phyloP scores from a whole-genome alignment of 2,888 invertebrate genomes.

The Brenthis daphne region DNA sequence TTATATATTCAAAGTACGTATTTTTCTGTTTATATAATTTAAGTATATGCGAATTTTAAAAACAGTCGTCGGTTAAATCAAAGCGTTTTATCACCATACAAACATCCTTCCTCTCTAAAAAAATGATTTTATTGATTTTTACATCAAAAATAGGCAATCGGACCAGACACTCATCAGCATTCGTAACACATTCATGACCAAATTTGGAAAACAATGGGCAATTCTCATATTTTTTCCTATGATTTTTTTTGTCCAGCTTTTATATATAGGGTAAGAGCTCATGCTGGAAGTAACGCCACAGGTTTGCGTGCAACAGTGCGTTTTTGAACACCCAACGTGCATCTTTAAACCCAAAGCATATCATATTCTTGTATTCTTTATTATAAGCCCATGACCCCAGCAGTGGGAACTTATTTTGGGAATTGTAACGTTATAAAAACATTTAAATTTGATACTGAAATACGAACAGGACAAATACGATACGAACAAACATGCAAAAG shows the following conservation, averaged over 20 bases:
- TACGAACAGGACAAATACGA: slow-evolving; percentile 36
- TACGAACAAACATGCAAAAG: slow-evolving; percentile 46
- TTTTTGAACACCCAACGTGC: slow-evolving; percentile 49
- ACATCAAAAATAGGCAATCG: slow-evolving; percentile 31
- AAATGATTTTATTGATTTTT: slow-evolving; percentile 25
- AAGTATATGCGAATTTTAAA: slow-evolving; percentile 22
- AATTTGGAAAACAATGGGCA: slow-evolving; percentile 40
- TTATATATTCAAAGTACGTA: background rate
- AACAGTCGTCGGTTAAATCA: slow-evolving; percentile 34
- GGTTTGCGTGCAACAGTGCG: slow-evolving; percentile 69
- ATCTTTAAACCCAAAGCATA: slow-evolving; percentile 47
- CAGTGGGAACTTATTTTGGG: background rate
- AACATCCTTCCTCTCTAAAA: slow-evolving; percentile 31
- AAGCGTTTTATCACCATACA: slow-evolving; percentile 33
- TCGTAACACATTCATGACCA: slow-evolving; percentile 35
- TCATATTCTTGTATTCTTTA: slow-evolving; percentile 1
- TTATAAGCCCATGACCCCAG: slow-evolving; percentile 17
- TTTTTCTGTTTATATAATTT: background rate
- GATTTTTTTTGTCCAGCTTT: slow-evolving; percentile 59
- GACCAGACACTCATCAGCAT: slow-evolving; percentile 31
- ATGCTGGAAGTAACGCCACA: slow-evolving; percentile 64
- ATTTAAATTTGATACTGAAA: background rate
- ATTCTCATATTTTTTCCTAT: slow-evolving; percentile 33
- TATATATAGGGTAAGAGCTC: slow-evolving; percentile 55
- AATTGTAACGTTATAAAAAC: too few species aligned